Evolutionary conservation across 2,888 invertebrate genomes (phyloP).

Genomic region (Phanerotoma sp.): DNA sequence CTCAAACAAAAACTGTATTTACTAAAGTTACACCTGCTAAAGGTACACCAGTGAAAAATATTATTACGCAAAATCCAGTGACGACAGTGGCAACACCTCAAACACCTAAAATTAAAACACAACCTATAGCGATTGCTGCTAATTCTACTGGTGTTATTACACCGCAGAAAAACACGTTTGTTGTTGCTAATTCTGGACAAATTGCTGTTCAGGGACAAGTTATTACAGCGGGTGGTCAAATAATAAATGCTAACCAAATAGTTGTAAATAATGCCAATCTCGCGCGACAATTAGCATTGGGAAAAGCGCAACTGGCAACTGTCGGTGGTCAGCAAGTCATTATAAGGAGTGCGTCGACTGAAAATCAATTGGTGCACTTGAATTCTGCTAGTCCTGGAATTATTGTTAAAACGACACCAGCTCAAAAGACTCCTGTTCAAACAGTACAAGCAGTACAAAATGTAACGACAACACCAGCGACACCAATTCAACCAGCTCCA

Average conservation of each 20-base stretch:
- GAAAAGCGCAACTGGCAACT: slow-evolving; percentile 80
- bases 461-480: slow-evolving; percentile 29
- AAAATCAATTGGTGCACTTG: slow-evolving; percentile 70
- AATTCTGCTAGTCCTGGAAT: slow-evolving; percentile 49
- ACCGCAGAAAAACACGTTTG: slow-evolving; percentile 47
- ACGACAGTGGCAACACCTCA: background rate
- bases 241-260: slow-evolving; percentile 64
- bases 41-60: slow-evolving; percentile 46
- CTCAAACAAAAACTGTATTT: slow-evolving; percentile 35
- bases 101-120: slow-evolving; percentile 41
- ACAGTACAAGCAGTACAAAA: slow-evolving; percentile 25
- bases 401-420: slow-evolving; percentile 45
- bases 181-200: slow-evolving; percentile 52
- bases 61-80: slow-evolving; percentile 23
- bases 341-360: slow-evolving; percentile 68
- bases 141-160: slow-evolving; percentile 37
- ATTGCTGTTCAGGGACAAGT: slow-evolving; percentile 51
- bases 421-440: slow-evolving; percentile 34
- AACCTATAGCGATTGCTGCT: slow-evolving; percentile 34
- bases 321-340: slow-evolving; percentile 85
- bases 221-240: slow-evolving; percentile 53
- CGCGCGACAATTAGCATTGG: slow-evolving; percentile 79
- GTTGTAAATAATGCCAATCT: slow-evolving; percentile 73
- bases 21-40: slow-evolving; percentile 33
- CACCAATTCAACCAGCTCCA: slow-evolving; percentile 33